Evolutionary conservation across 2,888 invertebrate species (phyloP), one percentile per base, ranked within the genome.

Genomic region (Pristionchus entomophagus): DNA sequence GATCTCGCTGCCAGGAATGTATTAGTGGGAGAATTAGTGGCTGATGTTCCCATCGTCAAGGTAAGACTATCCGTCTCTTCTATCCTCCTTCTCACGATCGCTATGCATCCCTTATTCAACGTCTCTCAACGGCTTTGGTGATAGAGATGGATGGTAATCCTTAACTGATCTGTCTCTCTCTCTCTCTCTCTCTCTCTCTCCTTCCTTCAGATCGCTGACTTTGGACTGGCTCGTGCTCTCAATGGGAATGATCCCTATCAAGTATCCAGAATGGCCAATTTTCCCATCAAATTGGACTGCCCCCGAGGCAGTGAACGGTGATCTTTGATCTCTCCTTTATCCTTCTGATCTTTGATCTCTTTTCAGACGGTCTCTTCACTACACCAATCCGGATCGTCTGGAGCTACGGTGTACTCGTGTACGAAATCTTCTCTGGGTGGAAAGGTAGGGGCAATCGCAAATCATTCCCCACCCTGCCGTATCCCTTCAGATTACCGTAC

Each of bases 341-440:
- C n/a, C n/a, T n/a, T n/a, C n/a, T n/a, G n/a, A n/a, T n/a, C n/a
- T n/a, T n/a, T n/a, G n/a, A n/a, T n/a, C n/a, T n/a, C n/a, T n/a
- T n/a, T 22, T 41, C 45, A 77, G 77, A 49, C 49, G 77, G 77
- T 17, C 29, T 38, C 26, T 99, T 99, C 95, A 98, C 98, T 88
- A 98, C 97, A n/a, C n/a, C n/a, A n/a, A n/a, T n/a, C n/a, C n/a
- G n/a, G n/a, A n/a, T n/a, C 94, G 97, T 99, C 97, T 99, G 99
- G 99, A 98, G 98, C 95, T 99, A 98, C 95, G 99, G 99, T 88
- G 97, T 99, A 93, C 95, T 99, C 85, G 95, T 99, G 29, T 99
- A 99, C 99, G 99, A 99, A 95, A 98, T 99, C 90, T 99, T 99
- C 95, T 98, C 98, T 45, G 99, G 99, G 94, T 99, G 99, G 90